Evolutionary conservation across 37 sponge, comb jelly and placozoan species (phyloP), one percentile per base, ranked within the genome.

Genomic region (Ianthella basta): DNA sequence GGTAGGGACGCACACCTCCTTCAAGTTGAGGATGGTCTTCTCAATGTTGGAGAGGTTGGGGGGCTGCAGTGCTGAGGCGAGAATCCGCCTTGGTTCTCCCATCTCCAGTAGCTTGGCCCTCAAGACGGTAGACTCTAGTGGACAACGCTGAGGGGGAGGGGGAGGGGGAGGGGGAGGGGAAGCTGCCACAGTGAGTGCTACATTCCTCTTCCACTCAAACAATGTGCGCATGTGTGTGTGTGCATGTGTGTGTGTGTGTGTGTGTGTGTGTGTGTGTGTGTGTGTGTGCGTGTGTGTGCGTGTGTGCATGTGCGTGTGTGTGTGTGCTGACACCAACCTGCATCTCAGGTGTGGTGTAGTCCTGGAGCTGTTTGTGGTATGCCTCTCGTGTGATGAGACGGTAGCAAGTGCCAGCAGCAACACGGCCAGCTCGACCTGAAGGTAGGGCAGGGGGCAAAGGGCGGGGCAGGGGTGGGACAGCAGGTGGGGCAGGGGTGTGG

Each of bases 401-500:
- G 79, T 95, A 98, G 85, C 96, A 95, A 0, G 82, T 44, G 19
- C 98, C 98, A 1, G 75, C 59, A 41, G 94, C 85, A 20, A 93
- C 94, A 80, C 98, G 92, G 30, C 98, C 98, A 5, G 98, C 96
- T n/a, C 98, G 81, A 20, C 88, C 87, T 82, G 50, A 20, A 18
- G 59, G 15, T 19, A 56, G 16, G n/a, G n/a, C n/a, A n/a, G n/a
- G n/a, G n/a, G n/a, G n/a, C n/a, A n/a, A n/a, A n/a, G n/a, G n/a
- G n/a, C n/a, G n/a, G n/a, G n/a, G n/a, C n/a, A n/a, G n/a, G n/a
- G n/a, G n/a, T n/a, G n/a, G n/a, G n/a, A n/a, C n/a, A n/a, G n/a
- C n/a, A n/a, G n/a, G n/a, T n/a, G n/a, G n/a, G n/a, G n/a, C n/a
- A n/a, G n/a, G n/a, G n/a, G n/a, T n/a, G n/a, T n/a, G n/a, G n/a